Evolutionary conservation across 2,113 vertebrate species (phyloP), one percentile per base, ranked within the genome.

Genomic region (Tamias sibiricus): DNA sequence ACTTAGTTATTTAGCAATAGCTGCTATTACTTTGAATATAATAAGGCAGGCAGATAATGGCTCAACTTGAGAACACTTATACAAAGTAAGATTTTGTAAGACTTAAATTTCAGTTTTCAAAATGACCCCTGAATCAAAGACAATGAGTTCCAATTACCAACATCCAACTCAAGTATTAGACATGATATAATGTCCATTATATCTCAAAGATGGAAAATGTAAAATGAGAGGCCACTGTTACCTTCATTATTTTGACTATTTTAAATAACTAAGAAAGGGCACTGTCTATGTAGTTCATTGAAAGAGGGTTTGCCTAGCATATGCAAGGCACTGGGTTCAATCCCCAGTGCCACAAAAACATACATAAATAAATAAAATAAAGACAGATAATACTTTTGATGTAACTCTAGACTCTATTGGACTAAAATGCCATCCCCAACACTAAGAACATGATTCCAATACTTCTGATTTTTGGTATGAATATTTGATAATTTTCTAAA

Each of bases 71-170:
- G 32, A 86, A 13, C 20, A 30, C 4, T 52, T 92, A 24, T 69
- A 74, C 44, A 66, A 95, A 72, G 4, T 40, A 68, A 95, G 11
- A 49, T 59, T 86, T 19, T 4, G 0, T 37, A 71, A 76, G 24
- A 81, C 16, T 57, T 86, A 35, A 77, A 72, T 49, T 87, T 92
- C 59, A 74, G n/a, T 91, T 95, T 91, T 95, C 49, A 94, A 92
- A 28, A 54, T 62, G 16, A 83, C 52, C 40, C n/a, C 13, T 64
- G 4, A 87, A 74, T 77, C 74, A 74, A 54, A 26, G 75, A 81
- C 17, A 69, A 0, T 32, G 54, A 62, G 28, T 30, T 71, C 44
- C 85, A 42, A 94, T 66, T 54, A 84, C 20, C 30, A 85, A 49
- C 11, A 49, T 62, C 44, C 49, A 95, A 79, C 12, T 12, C 59